phyloP scores from a whole-genome alignment of 2,888 invertebrate genomes.

The Volucella zonaria region DNA sequence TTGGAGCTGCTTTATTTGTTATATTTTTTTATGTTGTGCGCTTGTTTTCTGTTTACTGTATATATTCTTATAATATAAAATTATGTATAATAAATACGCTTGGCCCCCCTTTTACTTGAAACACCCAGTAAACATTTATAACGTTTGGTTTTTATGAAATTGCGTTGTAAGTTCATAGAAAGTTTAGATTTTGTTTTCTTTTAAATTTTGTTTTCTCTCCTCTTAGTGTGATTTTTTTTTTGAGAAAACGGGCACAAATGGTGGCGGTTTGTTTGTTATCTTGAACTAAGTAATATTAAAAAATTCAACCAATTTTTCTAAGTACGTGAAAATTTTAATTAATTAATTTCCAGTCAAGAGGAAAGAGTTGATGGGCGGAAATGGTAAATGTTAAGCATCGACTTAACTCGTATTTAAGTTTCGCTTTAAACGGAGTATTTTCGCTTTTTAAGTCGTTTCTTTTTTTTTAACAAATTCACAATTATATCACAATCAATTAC shows the following conservation, averaged over 20 bases:
- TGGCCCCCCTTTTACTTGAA: constrained; percentile 71
- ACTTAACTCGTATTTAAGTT: not conserved
- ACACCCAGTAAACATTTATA: constrained; percentile 57
- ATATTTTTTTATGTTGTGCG: constrained; percentile 49
- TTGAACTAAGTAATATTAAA: constrained; percentile 16
- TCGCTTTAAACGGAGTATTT: not conserved
- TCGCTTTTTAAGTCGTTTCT: constrained; percentile 5
- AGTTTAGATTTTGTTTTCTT: not conserved
- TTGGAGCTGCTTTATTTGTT: constrained; percentile 26
- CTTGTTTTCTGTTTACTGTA: constrained; percentile 52
- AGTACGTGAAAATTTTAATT: not conserved
- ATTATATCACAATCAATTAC: constrained; percentile 51
- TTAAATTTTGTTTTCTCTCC: constrained; percentile 10
- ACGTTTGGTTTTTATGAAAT: constrained; percentile 13
- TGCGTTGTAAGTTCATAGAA: constrained; percentile 4
- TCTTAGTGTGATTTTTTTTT: not conserved
- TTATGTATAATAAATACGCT: constrained; percentile 64
- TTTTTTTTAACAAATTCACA: constrained; percentile 23
- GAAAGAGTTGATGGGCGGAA: constrained; percentile 24
- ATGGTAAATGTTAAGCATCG: not conserved
- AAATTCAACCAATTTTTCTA: not conserved
- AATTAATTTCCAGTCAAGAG: not conserved
- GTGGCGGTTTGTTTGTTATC: constrained; percentile 29
- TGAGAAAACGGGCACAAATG: constrained; percentile 48
- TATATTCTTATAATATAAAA: constrained; percentile 61